Evolutionary conservation across 2,797 vertebrate genomes (phyloP).

Genomic region (Gymnoscopelus microlampas): DNA sequence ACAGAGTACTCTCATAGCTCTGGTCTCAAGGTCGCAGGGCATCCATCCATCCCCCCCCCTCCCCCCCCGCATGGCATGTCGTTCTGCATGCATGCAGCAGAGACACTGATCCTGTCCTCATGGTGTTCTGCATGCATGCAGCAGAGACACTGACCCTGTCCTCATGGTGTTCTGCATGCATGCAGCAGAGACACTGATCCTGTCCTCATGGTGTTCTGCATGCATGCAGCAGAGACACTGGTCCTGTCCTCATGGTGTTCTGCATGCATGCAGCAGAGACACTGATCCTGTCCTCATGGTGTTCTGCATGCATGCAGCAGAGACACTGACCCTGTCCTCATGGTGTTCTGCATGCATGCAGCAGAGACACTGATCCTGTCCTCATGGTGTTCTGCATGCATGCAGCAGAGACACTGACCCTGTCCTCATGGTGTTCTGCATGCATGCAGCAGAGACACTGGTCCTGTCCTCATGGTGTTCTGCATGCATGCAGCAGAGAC

Average conservation of each 20-base stretch:
- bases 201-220: slow-evolving; percentile 9
- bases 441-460: slow-evolving; percentile 55
- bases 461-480: slow-evolving; percentile 45
- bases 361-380: slow-evolving; percentile 69
- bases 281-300: slow-evolving; percentile 57
- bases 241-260: slow-evolving; percentile 45
- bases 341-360: neutral
- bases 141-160: slow-evolving; percentile 69
- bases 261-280: slow-evolving; percentile 44
- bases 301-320: slow-evolving; percentile 10
- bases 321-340: slow-evolving; percentile 69
- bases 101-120: slow-evolving; percentile 37
- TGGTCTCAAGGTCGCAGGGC: slow-evolving; percentile 73
- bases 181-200: slow-evolving; percentile 64
- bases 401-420: slow-evolving; percentile 64
- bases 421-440: slow-evolving; percentile 9
- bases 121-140: neutral
- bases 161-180: no score
- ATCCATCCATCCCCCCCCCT: slow-evolving; percentile 28
- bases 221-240: slow-evolving; percentile 55
- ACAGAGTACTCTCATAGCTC: slow-evolving; percentile 70
- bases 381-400: no score
- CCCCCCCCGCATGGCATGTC: no score
- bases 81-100: slow-evolving; percentile 10
- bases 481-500: slow-evolving; percentile 44